A percentile compares a stretch with the other conserved stretches of the same genome.
phyloP scores from a whole-genome alignment of 53 echinoderm and acorn worm genomes.

The Arbacia lixula region DNA sequence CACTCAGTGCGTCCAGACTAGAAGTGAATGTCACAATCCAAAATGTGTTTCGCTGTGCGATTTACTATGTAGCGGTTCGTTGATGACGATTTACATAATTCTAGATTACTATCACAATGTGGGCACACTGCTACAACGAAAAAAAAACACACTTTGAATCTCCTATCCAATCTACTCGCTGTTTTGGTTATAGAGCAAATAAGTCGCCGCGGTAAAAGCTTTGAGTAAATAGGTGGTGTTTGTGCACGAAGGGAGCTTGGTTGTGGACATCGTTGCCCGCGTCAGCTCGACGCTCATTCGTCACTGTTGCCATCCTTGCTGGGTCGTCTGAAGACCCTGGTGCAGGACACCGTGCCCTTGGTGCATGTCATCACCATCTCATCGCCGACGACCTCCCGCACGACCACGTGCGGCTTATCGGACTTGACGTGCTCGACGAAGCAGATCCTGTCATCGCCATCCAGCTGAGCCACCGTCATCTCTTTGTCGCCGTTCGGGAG shows the following conservation, averaged over 20 bases:
- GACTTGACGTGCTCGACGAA: constrained; percentile 71
- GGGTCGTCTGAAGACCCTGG: constrained; percentile 72
- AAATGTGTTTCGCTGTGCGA: too few relatives aligned
- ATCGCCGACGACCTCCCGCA: constrained; percentile 76
- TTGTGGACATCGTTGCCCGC: not conserved
- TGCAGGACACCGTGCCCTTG: constrained; percentile 79
- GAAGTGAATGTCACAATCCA: too few relatives aligned
- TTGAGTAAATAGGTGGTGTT: constrained; percentile 1
- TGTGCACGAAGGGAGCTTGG: not conserved
- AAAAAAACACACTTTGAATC: too few relatives aligned
- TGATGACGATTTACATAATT: too few relatives aligned
- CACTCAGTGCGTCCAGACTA: too few relatives aligned
- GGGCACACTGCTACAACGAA: too few relatives aligned
- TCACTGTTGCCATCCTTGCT: not conserved
- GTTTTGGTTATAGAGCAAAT: too few relatives aligned
- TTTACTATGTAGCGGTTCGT: too few relatives aligned
- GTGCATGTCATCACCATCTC: constrained; percentile 94
- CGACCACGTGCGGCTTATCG: constrained; percentile 85
- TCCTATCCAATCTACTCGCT: too few relatives aligned
- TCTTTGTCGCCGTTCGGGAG: constrained; percentile 88
- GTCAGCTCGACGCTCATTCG: constrained; percentile 3
- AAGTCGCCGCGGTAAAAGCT: too few relatives aligned
- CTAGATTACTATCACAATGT: too few relatives aligned
- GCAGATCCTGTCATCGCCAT: constrained; percentile 79
- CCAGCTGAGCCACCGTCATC: constrained; percentile 72